phyloP scores from a whole-genome alignment of 2,113 vertebrate genomes.

The Brachypodius melanocephalos region DNA sequence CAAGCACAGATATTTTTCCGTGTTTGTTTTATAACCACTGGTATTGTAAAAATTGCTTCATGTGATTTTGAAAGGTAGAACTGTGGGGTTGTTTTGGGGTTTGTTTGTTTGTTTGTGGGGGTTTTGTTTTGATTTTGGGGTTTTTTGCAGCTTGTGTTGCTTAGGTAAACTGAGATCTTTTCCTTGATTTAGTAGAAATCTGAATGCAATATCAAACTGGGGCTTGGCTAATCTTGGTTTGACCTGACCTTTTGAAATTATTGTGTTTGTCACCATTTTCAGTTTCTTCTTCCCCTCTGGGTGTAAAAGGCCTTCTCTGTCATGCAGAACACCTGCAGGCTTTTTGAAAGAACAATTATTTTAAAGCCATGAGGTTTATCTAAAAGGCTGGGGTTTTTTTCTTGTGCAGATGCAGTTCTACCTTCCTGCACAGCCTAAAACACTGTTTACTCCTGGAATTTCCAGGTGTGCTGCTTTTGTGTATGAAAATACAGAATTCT shows the following conservation, averaged over 20 bases:
- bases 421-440: neutral
- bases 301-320: neutral
- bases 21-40: neutral
- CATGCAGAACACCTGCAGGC: neutral
- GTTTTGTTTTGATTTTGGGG: neutral
- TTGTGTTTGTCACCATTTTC: neutral
- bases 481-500: neutral
- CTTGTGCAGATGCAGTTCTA: neutral
- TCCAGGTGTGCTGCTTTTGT: neutral
- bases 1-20: neutral
- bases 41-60: neutral
- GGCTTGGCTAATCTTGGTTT: neutral
- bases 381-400: neutral
- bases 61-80: neutral
- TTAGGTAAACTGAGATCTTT: neutral
- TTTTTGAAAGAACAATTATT: neutral
- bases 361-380: neutral
- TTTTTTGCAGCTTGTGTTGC: neutral
- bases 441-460: neutral
- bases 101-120: too few species aligned
- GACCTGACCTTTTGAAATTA: neutral
- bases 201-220: neutral
- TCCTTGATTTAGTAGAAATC: neutral
- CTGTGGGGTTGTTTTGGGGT: too few species aligned
- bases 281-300: neutral